These are phyloP conservation scores for Troides oblongomaculatus DNA, from an alignment of 2,888 invertebrate species.

Conservation along the genomic window DNA sequence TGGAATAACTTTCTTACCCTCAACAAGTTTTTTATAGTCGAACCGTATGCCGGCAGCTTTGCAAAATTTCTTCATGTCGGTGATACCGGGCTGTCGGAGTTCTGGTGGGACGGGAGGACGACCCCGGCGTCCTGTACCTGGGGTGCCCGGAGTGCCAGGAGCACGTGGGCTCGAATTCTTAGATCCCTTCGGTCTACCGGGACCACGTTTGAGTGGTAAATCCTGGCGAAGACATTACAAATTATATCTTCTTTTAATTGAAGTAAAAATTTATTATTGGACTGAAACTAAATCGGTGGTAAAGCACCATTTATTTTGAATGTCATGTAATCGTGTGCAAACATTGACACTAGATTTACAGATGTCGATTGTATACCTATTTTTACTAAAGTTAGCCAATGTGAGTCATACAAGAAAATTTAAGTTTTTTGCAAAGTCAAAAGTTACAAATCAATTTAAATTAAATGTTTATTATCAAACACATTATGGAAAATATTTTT, in stretches of 20 bases:
- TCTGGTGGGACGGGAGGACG: constrained; percentile 72
- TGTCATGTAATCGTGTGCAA: background rate
- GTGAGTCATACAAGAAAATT: too few species aligned
- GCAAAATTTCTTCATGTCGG: constrained; percentile 76
- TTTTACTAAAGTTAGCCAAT: too few species aligned
- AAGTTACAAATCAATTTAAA: too few species aligned
- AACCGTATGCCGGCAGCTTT: constrained; percentile 74
- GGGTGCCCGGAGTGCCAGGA: constrained; percentile 34
- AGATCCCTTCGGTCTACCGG: constrained; percentile 68
- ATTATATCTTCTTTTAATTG: background rate
- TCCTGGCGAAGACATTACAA: constrained; percentile 38
- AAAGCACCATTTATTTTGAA: background rate
- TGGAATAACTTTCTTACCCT: constrained; percentile 47
- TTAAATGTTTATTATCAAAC: too few species aligned
- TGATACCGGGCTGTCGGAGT: constrained; percentile 70
- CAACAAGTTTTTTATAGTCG: constrained; percentile 74
- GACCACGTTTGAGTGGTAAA: constrained; percentile 62
- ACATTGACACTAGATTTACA: too few species aligned
- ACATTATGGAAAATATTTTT: too few species aligned
- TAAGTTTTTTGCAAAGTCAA: too few species aligned
- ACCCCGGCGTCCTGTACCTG: constrained; percentile 55
- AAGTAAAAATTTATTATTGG: background rate
- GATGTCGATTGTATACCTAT: too few species aligned
- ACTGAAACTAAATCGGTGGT: background rate
- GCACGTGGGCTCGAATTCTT: constrained; percentile 50